Percentiles rank a stretch among this genome's conserved stretches.
Evolutionary conservation across 1,140 invertebrate genomes (phyloP).

Genomic region (Zaprionus tsacasi): DNA sequence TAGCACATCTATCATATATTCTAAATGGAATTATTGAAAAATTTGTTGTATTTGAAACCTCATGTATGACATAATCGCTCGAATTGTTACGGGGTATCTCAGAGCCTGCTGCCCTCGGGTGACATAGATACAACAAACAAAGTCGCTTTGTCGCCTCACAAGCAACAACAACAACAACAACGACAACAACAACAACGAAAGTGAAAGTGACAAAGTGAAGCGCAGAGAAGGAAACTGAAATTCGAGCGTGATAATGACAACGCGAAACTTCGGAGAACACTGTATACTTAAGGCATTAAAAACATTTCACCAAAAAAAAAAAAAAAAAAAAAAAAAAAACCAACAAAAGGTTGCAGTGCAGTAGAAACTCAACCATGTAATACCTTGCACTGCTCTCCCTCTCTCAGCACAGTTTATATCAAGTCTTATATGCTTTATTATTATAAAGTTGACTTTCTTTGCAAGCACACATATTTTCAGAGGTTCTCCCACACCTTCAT

Average conservation of each 20-base stretch:
- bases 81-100: conserved; percentile 32
- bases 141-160: conserved; percentile 24
- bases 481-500: too few species aligned
- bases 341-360: conserved; percentile 41
- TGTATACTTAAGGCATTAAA: conserved; percentile 76
- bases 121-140: conserved; percentile 44
- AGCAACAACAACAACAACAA: conserved; percentile 37
- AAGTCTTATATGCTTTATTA: too few species aligned
- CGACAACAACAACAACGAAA: conserved; percentile 33
- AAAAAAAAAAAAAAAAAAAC: conserved; percentile 4
- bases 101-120: conserved; percentile 30
- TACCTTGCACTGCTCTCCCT: not conserved
- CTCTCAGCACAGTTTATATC: too few species aligned
- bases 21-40: not conserved
- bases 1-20: not conserved
- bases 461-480: too few species aligned
- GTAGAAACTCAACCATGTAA: not conserved
- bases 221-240: conserved; percentile 60
- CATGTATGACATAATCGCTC: not conserved
- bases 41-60: not conserved
- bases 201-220: conserved; percentile 72
- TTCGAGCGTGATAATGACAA: conserved; percentile 69
- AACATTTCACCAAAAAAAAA: conserved; percentile 44
- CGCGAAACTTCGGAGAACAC: conserved; percentile 45
- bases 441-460: too few species aligned